A percentile compares a stretch with the other conserved stretches of the same genome.
phyloP scores from a whole-genome alignment of 2,888 invertebrate genomes.

The Sinohyriopsis cumingii region DNA sequence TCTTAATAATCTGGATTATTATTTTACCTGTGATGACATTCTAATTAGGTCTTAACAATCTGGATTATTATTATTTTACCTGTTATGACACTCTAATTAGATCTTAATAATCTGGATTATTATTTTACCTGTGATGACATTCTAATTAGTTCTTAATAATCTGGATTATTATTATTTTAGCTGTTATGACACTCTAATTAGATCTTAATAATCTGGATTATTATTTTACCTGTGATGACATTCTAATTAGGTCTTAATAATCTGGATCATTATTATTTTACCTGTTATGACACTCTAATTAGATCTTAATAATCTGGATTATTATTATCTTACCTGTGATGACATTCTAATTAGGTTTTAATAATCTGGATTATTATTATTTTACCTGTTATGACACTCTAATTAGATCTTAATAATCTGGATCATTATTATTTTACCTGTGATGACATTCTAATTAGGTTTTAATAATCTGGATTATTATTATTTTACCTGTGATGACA shows the following conservation, averaged over 20 bases:
- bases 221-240: constrained; percentile 63
- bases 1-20: no score
- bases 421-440: constrained; percentile 46
- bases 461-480: constrained; percentile 26
- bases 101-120: no score
- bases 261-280: constrained; percentile 31
- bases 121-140: constrained; percentile 63
- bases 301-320: no score
- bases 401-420: no score
- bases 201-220: no score
- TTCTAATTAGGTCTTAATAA: constrained; percentile 23
- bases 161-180: constrained; percentile 18
- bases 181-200: no score
- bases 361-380: constrained; percentile 27
- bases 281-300: no score
- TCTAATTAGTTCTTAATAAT: constrained; percentile 32
- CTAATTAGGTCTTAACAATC: constrained; percentile 34
- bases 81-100: no score
- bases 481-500: no score
- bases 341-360: constrained; percentile 48
- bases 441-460: constrained; percentile 57
- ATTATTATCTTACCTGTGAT: constrained; percentile 58
- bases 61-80: neutral
- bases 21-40: constrained; percentile 65
- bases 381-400: no score